Evolutionary conservation across 2,797 vertebrate genomes (phyloP).

Genomic region (Enteromius viviparus): DNA sequence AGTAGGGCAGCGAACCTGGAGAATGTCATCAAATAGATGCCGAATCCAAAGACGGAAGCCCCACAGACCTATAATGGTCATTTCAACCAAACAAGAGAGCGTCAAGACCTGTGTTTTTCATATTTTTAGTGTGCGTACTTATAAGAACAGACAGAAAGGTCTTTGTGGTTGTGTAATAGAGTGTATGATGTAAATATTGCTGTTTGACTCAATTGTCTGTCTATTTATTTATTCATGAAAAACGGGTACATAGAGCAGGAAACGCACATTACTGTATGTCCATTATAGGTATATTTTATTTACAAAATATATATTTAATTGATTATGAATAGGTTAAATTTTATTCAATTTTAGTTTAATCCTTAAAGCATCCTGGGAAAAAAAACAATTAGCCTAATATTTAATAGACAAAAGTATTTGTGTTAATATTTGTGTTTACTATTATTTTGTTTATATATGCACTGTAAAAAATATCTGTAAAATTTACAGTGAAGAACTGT

Average conservation of each 20-base stretch:
- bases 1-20: conserved; percentile 55
- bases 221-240: neutral
- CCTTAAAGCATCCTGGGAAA: neutral
- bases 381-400: neutral
- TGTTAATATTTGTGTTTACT: neutral
- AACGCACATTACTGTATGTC: neutral
- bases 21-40: conserved; percentile 66
- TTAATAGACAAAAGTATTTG: neutral
- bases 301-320: neutral
- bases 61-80: conserved; percentile 71
- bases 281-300: neutral
- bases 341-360: neutral
- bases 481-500: no score
- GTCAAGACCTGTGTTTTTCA: neutral
- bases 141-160: neutral
- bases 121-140: neutral
- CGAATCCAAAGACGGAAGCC: conserved; percentile 65
- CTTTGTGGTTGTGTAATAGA: neutral
- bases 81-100: neutral
- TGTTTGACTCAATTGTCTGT: neutral
- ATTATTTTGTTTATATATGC: neutral
- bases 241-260: neutral
- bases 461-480: no score
- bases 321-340: neutral
- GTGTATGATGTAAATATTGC: neutral